Conservation (phyloP, 2,113 vertebrate genomes). For the Platanista minor region DNA sequence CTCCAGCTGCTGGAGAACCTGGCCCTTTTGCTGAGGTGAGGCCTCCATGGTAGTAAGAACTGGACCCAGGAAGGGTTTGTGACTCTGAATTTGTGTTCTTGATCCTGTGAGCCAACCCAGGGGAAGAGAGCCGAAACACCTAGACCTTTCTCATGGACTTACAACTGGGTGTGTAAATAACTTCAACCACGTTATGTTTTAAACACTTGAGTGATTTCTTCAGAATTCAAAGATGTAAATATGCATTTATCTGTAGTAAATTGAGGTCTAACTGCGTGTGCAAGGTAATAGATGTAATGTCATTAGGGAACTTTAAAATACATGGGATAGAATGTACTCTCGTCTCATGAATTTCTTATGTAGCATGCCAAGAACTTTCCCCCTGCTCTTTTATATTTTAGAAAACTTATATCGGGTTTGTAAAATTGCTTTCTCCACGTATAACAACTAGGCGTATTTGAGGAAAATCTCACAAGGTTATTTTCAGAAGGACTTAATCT, state of each 20-base stretch:
- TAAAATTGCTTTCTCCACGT: not conserved
- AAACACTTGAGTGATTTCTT: conserved; percentile 3
- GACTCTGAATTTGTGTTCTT: not conserved
- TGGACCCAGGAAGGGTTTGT: not conserved
- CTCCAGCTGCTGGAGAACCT: not conserved
- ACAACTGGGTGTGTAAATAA: not conserved
- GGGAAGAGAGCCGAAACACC: not conserved
- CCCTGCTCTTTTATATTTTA: not conserved
- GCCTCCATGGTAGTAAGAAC: not conserved
- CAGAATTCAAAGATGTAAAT: not conserved
- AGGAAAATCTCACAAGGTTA: not conserved
- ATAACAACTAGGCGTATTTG: not conserved
- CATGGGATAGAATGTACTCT: not conserved
- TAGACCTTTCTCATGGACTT: not conserved
- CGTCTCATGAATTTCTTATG: not conserved
- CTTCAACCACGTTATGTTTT: not conserved
- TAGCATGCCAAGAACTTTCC: not conserved
- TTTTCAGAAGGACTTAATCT: not conserved
- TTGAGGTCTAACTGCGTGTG: not conserved
- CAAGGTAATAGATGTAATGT: not conserved
- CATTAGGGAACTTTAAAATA: not conserved
- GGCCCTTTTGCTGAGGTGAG: conserved; percentile 71
- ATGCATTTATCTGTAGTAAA: not conserved
- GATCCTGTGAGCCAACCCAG: not conserved
- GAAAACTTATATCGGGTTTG: not conserved